phyloP scores from a whole-genome alignment of 2,888 invertebrate genomes.

The Lacanobia wlatinum region DNA sequence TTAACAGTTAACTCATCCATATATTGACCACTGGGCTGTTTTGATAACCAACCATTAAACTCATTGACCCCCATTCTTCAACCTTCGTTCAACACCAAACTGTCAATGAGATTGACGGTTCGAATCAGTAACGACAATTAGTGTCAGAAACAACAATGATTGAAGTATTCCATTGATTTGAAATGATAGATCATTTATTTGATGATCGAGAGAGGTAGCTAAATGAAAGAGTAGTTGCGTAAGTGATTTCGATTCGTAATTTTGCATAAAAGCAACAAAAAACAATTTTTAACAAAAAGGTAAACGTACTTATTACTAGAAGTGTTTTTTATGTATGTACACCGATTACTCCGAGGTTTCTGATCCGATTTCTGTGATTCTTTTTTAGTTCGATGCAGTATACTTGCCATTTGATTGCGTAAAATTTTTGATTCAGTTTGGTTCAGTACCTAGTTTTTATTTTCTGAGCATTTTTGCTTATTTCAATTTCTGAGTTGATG shows the following conservation, averaged over 20 bases:
- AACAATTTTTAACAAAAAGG: too few relatives aligned
- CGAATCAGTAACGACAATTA: conserved; percentile 49
- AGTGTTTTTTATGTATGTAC: too few relatives aligned
- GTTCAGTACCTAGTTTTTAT: too few relatives aligned
- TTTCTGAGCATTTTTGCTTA: too few relatives aligned
- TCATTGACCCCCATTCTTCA: conserved; percentile 26
- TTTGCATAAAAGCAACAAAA: too few relatives aligned
- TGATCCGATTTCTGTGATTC: too few relatives aligned
- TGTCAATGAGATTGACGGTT: conserved; percentile 41
- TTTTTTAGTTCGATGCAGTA: too few relatives aligned
- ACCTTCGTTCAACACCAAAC: conserved; percentile 32
- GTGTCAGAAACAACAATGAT: conserved; percentile 35
- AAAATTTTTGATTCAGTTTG: too few relatives aligned
- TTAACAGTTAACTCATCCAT: background rate
- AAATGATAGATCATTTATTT: conserved; percentile 33
- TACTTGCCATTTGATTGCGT: too few relatives aligned
- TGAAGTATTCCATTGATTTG: conserved; percentile 24
- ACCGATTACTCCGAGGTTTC: too few relatives aligned
- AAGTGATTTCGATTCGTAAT: background rate
- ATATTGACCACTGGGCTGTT: background rate
- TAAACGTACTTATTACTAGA: too few relatives aligned
- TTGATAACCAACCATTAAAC: conserved; percentile 14
- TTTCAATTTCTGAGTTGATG: too few relatives aligned
- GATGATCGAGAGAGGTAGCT: conserved; percentile 8
- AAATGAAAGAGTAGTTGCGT: background rate